Percentiles rank a stretch among this genome's conserved stretches.
phyloP scores from a whole-genome alignment of 2,888 invertebrate species.

The Agriotes lineatus region DNA sequence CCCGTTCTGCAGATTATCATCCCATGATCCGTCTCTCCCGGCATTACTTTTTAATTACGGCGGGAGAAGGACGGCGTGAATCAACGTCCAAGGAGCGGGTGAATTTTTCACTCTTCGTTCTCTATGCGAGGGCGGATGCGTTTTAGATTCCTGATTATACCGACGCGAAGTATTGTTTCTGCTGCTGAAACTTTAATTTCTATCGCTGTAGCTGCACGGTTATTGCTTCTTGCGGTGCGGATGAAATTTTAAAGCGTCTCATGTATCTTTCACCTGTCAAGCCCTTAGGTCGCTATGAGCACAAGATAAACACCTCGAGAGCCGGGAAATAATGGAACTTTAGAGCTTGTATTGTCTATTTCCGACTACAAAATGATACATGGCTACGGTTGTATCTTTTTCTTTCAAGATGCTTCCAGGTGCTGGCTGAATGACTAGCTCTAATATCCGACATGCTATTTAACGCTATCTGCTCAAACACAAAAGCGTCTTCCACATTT shows the following conservation, averaged over 20 bases:
- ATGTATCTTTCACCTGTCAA: slow-evolving; percentile 25
- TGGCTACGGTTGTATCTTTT: background rate
- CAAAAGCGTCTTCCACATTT: too few species aligned
- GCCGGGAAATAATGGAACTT: background rate
- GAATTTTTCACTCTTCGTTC: slow-evolving; percentile 32
- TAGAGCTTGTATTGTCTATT: too few species aligned
- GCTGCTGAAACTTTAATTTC: slow-evolving; percentile 30
- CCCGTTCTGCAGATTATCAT: slow-evolving; percentile 38
- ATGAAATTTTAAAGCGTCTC: slow-evolving; percentile 19
- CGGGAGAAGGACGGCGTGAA: slow-evolving; percentile 16
- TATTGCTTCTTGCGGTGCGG: slow-evolving; percentile 4
- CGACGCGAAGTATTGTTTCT: slow-evolving; percentile 19
- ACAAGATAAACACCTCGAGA: slow-evolving; percentile 6
- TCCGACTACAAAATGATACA: too few species aligned
- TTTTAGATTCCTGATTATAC: slow-evolving; percentile 25
- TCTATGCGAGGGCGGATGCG: slow-evolving; percentile 24
- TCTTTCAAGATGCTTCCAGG: too few species aligned
- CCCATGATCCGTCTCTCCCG: slow-evolving; percentile 34
- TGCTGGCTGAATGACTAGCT: too few species aligned
- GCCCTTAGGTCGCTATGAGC: slow-evolving; percentile 6
- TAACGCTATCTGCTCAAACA: too few species aligned
- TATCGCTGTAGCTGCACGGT: background rate
- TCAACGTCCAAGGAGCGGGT: slow-evolving; percentile 19
- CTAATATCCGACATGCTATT: too few species aligned
- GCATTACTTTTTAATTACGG: slow-evolving; percentile 39